phyloP scores from a whole-genome alignment of 2,113 vertebrate genomes.

The Mobula hypostoma region DNA sequence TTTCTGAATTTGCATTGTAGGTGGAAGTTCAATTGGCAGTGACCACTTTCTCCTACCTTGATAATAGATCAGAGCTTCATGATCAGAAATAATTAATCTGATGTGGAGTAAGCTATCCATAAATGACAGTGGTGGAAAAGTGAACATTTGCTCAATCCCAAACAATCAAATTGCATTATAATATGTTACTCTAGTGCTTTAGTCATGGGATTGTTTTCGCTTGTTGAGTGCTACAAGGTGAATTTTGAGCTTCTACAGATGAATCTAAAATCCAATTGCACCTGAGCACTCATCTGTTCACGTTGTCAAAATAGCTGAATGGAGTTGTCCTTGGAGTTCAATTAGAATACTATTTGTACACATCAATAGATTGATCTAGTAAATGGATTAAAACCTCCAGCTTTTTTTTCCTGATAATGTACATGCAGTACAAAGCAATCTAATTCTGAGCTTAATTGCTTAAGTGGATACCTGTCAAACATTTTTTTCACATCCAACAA shows the following conservation, averaged over 20 bases:
- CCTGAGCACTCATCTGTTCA: not conserved
- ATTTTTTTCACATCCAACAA: not conserved
- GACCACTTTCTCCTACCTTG: not conserved
- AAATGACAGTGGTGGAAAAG: not conserved
- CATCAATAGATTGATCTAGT: slow-evolving; percentile 21
- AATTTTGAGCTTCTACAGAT: slow-evolving; percentile 4
- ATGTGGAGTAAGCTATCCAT: not conserved
- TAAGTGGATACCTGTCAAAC: slow-evolving; percentile 6
- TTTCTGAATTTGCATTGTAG: not conserved
- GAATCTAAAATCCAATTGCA: slow-evolving; percentile 3
- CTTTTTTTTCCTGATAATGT: not conserved
- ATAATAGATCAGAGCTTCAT: not conserved
- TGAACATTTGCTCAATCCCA: not conserved
- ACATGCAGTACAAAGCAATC: slow-evolving; percentile 5
- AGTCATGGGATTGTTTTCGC: not conserved
- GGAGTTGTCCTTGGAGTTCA: slow-evolving; percentile 23
- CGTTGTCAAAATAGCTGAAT: not conserved
- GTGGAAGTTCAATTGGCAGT: not conserved
- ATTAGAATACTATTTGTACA: not conserved
- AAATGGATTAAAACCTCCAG: slow-evolving; percentile 8
- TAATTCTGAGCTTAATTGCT: not conserved
- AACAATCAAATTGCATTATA: not conserved
- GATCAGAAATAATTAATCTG: not conserved
- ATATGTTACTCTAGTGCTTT: not conserved
- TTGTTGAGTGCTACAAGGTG: not conserved